Evolutionary conservation across 2,113 vertebrate genomes (phyloP).

Genomic region (Heliornis fulica): DNA sequence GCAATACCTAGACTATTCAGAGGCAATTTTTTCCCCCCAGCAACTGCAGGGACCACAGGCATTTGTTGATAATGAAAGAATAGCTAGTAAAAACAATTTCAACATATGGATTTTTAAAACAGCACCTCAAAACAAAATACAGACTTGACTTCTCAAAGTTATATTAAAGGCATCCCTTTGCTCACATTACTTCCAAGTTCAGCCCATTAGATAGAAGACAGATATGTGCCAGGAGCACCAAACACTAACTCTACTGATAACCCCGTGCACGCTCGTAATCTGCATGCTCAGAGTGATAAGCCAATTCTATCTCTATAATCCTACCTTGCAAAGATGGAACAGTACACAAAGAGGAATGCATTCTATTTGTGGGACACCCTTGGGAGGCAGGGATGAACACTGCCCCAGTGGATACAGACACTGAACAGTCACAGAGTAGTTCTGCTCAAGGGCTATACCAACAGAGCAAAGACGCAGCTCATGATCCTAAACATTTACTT

Average conservation of each 20-base stretch:
- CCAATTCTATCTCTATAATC: not conserved
- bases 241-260: not conserved
- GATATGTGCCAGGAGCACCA: accelerated
- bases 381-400: not conserved
- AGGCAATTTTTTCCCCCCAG: not conserved
- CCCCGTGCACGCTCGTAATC: not conserved
- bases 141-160: not conserved
- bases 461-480: accelerated
- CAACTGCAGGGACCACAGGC: not conserved
- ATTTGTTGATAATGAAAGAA: not conserved
- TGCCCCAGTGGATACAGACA: not conserved
- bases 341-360: not conserved
- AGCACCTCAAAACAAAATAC: not conserved
- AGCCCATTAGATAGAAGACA: not conserved
- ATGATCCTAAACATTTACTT: not conserved
- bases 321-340: not conserved
- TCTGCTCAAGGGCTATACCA: not conserved
- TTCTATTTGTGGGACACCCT: not conserved
- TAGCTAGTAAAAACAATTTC: not conserved
- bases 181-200: not conserved
- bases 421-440: not conserved
- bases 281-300: not conserved
- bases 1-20: not conserved
- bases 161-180: not conserved
- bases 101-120: not conserved